Evolutionary conservation across 2,113 vertebrate species (phyloP), one percentile per base, ranked within the genome.

Genomic region (Malurus alboscapulatus): DNA sequence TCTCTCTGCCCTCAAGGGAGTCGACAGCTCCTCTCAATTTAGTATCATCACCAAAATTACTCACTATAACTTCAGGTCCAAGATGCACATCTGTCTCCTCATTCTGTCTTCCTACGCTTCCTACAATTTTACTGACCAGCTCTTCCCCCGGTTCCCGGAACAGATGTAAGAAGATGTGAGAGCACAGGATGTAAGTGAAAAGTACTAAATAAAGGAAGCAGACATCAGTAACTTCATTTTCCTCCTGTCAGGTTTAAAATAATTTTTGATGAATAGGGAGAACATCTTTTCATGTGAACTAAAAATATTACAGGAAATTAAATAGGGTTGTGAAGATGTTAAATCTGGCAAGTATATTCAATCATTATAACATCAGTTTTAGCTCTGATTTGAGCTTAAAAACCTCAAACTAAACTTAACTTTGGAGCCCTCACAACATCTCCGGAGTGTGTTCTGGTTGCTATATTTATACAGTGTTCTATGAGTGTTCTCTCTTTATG

Each of bases 271-370:
- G 91, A 96, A 94, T 96, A 95, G 73, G 50, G 87, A 84, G 91
- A 94, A 86, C 68, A 80, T 95, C 82, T 92, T 90, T 92, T 94
- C 73, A 83, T 83, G 44, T 77, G 89, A 89, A 53, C 93, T 89
- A 96, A 96, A 96, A 94, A 94, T 96, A 91, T 71, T 74, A 90
- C 84, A 94, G 95, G 95, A 96, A 96, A 96, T 96, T 96, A 93
- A 96, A 94, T 24, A 87, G 84, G 40, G 67, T 38, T 91, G 61
- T 80, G 87, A 95, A 78, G 83, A 94, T 88, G 87, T 94, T 94
- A 94, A 91, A 96, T 89, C 42, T 73, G 77, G 91, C 87, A 93
- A 67, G 34, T 34, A 84, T 90, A 87, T 71, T 94, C 75, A 94
- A 85, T 94, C 94, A 94, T 92, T 87, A 42, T 82, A 96, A 82